phyloP scores from a whole-genome alignment of 2,888 invertebrate species.

The Oasisia sp. region DNA sequence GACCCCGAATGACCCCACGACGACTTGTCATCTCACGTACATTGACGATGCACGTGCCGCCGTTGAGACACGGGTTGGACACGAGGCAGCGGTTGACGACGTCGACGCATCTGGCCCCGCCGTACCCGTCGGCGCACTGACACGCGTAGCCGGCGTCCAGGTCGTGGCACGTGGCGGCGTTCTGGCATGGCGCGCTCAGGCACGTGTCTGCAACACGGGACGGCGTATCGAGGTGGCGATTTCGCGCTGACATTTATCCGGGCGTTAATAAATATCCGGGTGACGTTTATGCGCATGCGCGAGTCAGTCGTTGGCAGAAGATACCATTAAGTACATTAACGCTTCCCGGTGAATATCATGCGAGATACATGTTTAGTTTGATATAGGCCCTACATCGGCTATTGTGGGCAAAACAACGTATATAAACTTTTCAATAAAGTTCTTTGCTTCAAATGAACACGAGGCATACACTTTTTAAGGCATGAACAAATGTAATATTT shows the following conservation, averaged over 20 bases:
- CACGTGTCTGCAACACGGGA: neutral
- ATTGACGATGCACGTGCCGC: constrained; percentile 7
- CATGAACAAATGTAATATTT: too few species aligned
- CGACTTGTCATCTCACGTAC: neutral
- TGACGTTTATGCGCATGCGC: neutral
- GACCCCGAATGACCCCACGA: neutral
- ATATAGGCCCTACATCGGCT: too few species aligned
- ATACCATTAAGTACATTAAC: too few species aligned
- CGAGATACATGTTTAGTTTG: neutral
- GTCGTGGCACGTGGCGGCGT: constrained; percentile 21
- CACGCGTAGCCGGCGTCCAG: constrained; percentile 18
- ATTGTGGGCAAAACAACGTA: too few species aligned
- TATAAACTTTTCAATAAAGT: too few species aligned
- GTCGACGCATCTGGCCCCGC: neutral
- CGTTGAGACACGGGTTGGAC: constrained; percentile 22
- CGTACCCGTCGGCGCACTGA: constrained; percentile 20
- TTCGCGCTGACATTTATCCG: neutral
- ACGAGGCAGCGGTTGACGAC: constrained; percentile 17
- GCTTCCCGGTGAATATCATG: too few species aligned
- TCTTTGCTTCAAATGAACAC: too few species aligned
- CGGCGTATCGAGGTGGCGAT: neutral
- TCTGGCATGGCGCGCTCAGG: neutral
- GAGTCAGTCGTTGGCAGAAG: too few species aligned
- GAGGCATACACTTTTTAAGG: too few species aligned
- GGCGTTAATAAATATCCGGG: too few species aligned